Evolutionary conservation across 2,113 vertebrate genomes (phyloP).

Genomic region (Plecotus auritus): DNA sequence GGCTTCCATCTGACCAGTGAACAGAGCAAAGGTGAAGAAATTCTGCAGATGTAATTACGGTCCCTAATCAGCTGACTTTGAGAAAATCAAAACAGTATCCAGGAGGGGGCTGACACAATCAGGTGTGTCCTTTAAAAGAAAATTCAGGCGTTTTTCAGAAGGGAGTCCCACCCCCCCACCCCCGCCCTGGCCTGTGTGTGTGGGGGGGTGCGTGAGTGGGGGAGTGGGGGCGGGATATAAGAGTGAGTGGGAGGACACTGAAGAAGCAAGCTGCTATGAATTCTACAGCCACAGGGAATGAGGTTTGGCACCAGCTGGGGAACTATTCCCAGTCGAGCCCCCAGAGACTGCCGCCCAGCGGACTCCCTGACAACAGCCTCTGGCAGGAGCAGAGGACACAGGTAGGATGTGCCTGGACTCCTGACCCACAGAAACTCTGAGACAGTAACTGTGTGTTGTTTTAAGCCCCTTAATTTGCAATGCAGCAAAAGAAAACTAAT

Average conservation of each 20-base stretch:
- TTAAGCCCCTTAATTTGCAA: not conserved
- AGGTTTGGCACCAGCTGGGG: not conserved
- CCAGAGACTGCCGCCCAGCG: not conserved
- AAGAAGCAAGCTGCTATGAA: not conserved
- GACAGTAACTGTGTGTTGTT: not conserved
- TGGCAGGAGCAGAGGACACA: no score
- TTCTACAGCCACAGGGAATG: not conserved
- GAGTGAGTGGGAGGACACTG: not conserved
- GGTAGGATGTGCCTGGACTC: not conserved
- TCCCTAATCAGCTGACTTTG: not conserved
- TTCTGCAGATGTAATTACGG: not conserved
- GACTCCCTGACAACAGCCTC: not conserved
- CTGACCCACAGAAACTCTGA: not conserved
- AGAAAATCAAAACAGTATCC: not conserved
- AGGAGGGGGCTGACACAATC: not conserved
- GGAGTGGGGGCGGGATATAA: no score
- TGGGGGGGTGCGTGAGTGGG: no score
- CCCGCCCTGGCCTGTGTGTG: not conserved
- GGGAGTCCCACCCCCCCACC: not conserved
- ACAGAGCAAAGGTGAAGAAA: not conserved
- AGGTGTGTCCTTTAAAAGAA: not conserved
- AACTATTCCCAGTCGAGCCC: not conserved
- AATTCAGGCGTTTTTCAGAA: not conserved
- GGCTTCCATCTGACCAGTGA: not conserved
- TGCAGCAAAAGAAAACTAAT: not conserved